Evolutionary conservation across 2,113 vertebrate species (phyloP).

Genomic region (Ictidomys tridecemlineatus): DNA sequence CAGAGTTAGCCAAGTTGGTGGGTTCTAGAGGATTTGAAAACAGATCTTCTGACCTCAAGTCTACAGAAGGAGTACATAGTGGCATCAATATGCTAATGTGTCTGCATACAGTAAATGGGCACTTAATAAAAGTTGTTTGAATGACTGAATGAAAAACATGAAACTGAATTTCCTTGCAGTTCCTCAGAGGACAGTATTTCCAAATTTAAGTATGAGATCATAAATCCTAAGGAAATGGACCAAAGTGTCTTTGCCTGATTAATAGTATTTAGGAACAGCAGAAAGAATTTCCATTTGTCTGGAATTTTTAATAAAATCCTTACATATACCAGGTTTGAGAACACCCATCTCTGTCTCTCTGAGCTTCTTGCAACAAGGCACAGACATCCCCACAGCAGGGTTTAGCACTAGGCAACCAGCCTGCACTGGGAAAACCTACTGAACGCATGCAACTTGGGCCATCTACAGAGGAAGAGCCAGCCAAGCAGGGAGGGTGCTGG

Average conservation of each 20-base stretch:
- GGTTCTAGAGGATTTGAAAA: background rate
- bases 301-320: background rate
- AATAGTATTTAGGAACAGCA: background rate
- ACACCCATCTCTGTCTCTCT: background rate
- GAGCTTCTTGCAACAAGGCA: background rate
- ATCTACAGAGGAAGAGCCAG: background rate
- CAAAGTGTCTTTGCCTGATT: background rate
- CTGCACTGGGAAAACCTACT: background rate
- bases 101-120: background rate
- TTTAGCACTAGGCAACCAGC: background rate
- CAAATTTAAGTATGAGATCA: background rate
- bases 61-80: background rate
- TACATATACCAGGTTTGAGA: background rate
- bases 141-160: constrained; percentile 21
- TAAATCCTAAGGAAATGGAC: background rate
- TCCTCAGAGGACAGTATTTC: background rate
- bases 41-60: background rate
- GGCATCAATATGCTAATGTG: background rate
- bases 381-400: background rate
- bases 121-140: background rate
- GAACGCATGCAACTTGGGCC: background rate
- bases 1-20: background rate
- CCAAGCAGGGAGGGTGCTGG: background rate
- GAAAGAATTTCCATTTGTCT: background rate
- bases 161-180: constrained; percentile 30